phyloP scores from a whole-genome alignment of 1,140 invertebrate genomes.

The Lepidurus arcticus region DNA sequence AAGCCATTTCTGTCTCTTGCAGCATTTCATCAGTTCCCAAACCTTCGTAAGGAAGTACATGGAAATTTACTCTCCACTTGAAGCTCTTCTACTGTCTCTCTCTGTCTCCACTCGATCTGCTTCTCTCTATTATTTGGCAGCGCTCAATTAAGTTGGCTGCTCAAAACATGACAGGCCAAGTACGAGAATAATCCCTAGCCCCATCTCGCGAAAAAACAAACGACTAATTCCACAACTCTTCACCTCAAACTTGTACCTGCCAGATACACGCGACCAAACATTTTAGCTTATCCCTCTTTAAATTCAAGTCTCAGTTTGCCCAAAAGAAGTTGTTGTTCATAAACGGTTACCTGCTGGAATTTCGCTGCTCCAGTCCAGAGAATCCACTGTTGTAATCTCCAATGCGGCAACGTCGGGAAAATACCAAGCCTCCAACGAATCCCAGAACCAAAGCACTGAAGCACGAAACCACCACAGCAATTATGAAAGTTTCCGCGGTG shows the following conservation, averaged over 20 bases:
- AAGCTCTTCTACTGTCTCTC: neutral
- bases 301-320: neutral
- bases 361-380: constrained; percentile 58
- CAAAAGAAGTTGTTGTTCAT: constrained; percentile 1
- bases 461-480: constrained; percentile 69
- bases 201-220: neutral
- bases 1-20: neutral
- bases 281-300: too few relatives aligned
- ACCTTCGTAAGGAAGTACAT: neutral
- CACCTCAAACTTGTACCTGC: too few relatives aligned
- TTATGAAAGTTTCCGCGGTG: constrained; percentile 68
- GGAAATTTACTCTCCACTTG: constrained; percentile 23
- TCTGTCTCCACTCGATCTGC: neutral
- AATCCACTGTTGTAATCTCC: constrained; percentile 45
- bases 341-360: constrained; percentile 49
- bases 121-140: neutral
- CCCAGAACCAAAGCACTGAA: constrained; percentile 71
- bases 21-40: neutral
- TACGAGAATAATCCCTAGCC: neutral
- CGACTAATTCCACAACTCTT: neutral
- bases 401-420: constrained; percentile 67
- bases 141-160: neutral
- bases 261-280: too few relatives aligned
- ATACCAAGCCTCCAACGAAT: constrained; percentile 74
- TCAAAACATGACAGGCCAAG: neutral